These are phyloP conservation scores for Telmatochromis sp. DNA, from an alignment of 2,113 vertebrate genomes.

Conservation along the genomic window DNA sequence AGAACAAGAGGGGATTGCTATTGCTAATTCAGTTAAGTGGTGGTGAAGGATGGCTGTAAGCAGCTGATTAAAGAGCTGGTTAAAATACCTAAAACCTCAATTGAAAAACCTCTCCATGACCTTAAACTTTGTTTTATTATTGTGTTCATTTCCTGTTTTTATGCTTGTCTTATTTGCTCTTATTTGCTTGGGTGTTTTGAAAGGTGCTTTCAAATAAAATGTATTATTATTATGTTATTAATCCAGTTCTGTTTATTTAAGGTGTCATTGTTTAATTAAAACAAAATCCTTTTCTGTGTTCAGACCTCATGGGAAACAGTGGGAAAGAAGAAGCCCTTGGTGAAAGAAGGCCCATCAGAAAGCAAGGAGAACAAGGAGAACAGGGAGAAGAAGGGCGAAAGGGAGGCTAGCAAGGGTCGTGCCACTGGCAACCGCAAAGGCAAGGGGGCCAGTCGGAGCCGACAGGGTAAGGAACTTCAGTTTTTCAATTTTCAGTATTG, in stretches of 20 bases:
- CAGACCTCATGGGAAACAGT: slow-evolving; percentile 98
- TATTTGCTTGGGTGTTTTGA: not conserved
- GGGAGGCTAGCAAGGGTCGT: slow-evolving; percentile 79
- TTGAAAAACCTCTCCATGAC: not conserved
- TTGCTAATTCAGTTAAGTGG: not conserved
- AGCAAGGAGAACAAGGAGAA: slow-evolving; percentile 88
- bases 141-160: not conserved
- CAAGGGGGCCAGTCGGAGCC: slow-evolving; percentile 76
- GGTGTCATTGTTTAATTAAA: not conserved
- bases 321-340: slow-evolving; percentile 90
- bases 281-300: not conserved
- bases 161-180: not conserved
- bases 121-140: not conserved
- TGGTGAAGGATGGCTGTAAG: not conserved
- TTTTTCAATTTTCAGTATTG: not conserved
- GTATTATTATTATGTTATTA: not conserved
- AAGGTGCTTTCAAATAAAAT: not conserved
- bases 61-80: not conserved
- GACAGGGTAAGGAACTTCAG: slow-evolving; percentile 71
- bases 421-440: slow-evolving; percentile 78
- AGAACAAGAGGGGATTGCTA: not conserved
- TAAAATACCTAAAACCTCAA: not conserved
- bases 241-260: not conserved
- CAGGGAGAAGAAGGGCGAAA: slow-evolving; percentile 86
- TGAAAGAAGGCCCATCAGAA: slow-evolving; percentile 82